A percentile compares a stretch with the other conserved stretches of the same genome.
Conservation (phyloP, 2,113 vertebrate species). For the Peromyscus leucopus region DNA sequence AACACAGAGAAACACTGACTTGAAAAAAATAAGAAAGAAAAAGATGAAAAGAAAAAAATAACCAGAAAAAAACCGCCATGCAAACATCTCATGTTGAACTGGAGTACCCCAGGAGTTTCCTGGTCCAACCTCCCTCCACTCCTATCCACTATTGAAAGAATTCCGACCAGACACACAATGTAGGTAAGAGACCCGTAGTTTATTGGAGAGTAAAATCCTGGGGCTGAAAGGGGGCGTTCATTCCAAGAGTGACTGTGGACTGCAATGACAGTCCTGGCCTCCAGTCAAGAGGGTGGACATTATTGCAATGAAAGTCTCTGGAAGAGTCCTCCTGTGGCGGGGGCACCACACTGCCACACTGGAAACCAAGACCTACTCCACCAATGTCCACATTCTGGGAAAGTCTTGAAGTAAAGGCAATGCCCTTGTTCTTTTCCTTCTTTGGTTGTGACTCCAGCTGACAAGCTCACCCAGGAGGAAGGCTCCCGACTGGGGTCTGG, state of each 20-base stretch:
- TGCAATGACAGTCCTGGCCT: background rate
- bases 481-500: background rate
- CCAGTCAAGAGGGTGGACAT: accelerated
- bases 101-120: accelerated
- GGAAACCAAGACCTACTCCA: background rate
- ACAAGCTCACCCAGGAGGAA: background rate
- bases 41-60: no score
- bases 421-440: background rate
- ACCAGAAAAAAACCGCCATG: accelerated
- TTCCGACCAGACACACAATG: background rate
- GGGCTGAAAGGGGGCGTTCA: no score
- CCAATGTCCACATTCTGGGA: background rate
- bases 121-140: background rate
- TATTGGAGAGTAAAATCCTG: background rate
- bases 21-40: no score
- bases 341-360: background rate
- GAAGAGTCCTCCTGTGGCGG: background rate
- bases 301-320: background rate
- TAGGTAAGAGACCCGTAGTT: background rate
- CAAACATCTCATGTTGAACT: background rate
- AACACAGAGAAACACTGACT: no score
- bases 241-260: background rate
- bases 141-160: background rate
- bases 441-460: background rate
- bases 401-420: background rate